phyloP scores from a whole-genome alignment of 2,113 vertebrate species.

The Pleuronectes platessa region DNA sequence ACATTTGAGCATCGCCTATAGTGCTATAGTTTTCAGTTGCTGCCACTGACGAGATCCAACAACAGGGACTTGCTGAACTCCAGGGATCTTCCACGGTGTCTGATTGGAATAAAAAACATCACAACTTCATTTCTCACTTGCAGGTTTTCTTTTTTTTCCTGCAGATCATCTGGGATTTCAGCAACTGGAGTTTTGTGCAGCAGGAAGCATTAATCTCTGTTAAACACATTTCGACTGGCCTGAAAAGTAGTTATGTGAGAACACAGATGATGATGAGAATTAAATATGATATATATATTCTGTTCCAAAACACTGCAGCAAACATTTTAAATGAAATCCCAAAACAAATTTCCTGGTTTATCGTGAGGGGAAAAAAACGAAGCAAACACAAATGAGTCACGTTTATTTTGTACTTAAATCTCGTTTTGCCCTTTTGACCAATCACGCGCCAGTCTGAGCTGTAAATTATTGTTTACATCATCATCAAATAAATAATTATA shows the following conservation, averaged over 20 bases:
- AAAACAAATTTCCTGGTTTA: no score
- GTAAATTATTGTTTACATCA: no score
- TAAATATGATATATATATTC: background rate
- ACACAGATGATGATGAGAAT: background rate
- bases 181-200: background rate
- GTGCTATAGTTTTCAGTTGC: background rate
- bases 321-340: no score
- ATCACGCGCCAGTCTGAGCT: no score
- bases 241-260: background rate
- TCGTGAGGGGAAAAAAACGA: no score
- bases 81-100: background rate
- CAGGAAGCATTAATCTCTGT: background rate
- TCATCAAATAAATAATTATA: no score
- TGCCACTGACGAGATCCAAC: slow-evolving; percentile 8
- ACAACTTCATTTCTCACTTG: slow-evolving; percentile 3
- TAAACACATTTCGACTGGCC: background rate
- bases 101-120: slow-evolving; percentile 7
- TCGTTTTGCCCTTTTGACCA: no score
- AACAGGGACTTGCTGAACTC: background rate
- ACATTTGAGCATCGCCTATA: slow-evolving; percentile 9
- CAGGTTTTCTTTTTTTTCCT: background rate
- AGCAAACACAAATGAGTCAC: no score
- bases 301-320: no score
- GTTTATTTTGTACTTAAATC: no score
- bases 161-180: background rate